These are phyloP conservation scores for Meloidogyne chitwoodi DNA, from an alignment of 1,140 invertebrate species.

Conservation along the genomic window DNA sequence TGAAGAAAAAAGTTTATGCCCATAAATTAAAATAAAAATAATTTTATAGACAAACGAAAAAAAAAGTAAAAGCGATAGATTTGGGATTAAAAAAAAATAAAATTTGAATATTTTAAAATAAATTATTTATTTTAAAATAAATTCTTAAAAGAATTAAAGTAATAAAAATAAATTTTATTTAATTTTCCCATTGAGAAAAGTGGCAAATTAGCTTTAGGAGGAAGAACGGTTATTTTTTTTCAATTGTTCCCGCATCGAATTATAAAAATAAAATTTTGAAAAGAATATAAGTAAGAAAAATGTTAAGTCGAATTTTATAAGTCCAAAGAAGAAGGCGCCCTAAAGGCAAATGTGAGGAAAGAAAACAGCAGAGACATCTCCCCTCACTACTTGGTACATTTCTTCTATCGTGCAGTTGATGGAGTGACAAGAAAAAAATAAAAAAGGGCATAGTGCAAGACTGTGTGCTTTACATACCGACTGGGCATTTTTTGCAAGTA, in stretches of 20 bases:
- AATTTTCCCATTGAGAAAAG: no score
- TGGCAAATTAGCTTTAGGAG: no score
- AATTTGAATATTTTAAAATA: no score
- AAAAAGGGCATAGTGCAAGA: neutral
- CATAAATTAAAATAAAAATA: no score
- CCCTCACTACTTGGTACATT: neutral
- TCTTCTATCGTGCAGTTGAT: neutral
- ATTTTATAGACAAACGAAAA: no score
- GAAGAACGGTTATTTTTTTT: neutral
- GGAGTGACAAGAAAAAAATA: neutral
- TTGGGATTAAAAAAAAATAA: no score
- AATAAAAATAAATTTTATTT: no score
- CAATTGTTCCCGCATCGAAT: neutral
- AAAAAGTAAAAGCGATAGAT: no score
- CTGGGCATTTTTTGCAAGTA: neutral
- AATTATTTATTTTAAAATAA: no score
- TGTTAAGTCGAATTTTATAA: neutral
- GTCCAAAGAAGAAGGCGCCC: neutral
- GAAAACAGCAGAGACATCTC: neutral
- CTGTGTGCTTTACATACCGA: neutral
- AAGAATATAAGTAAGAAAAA: no score
- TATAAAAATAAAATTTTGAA: neutral
- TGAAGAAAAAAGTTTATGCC: no score
- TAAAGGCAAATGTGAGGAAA: neutral
- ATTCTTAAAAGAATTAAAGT: no score